A percentile compares a stretch with the other conserved stretches of the same genome.
Evolutionary conservation across 2,888 invertebrate genomes (phyloP).

Genomic region (Tenthredo amoena): DNA sequence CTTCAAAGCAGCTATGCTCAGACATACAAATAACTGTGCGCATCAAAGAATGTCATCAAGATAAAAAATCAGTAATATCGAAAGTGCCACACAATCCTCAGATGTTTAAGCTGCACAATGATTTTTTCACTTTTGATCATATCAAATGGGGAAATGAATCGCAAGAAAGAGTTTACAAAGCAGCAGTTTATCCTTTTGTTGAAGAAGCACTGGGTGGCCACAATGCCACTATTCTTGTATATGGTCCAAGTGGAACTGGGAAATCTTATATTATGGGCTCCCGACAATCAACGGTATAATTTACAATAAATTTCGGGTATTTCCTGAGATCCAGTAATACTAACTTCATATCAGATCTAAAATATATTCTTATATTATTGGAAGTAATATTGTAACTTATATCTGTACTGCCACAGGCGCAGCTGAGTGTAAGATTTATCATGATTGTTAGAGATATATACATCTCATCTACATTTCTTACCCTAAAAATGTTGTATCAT

Average conservation of each 20-base stretch:
- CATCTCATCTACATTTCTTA: neutral
- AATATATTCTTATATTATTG: neutral
- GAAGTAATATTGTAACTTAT: neutral
- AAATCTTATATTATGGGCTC: conserved; percentile 40
- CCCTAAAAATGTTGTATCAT: neutral
- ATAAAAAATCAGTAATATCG: neutral
- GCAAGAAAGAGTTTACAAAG: conserved; percentile 31
- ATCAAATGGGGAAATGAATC: conserved; percentile 43
- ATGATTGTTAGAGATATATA: too few species aligned
- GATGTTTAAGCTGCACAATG: neutral
- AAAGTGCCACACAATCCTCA: neutral
- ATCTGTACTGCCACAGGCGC: neutral
- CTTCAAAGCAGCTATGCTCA: neutral
- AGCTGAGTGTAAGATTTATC: neutral
- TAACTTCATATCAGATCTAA: neutral
- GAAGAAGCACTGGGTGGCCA: conserved; percentile 14
- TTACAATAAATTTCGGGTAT: neutral
- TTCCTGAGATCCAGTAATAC: neutral
- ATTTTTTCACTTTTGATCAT: conserved; percentile 11
- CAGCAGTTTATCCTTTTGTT: conserved; percentile 25
- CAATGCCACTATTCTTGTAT: neutral
- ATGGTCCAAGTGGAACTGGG: conserved; percentile 14
- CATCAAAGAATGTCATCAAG: neutral
- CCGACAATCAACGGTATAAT: neutral
- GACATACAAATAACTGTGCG: conserved; percentile 20